Conservation (phyloP, 2,113 vertebrate species). For the Rhea americana region DNA sequence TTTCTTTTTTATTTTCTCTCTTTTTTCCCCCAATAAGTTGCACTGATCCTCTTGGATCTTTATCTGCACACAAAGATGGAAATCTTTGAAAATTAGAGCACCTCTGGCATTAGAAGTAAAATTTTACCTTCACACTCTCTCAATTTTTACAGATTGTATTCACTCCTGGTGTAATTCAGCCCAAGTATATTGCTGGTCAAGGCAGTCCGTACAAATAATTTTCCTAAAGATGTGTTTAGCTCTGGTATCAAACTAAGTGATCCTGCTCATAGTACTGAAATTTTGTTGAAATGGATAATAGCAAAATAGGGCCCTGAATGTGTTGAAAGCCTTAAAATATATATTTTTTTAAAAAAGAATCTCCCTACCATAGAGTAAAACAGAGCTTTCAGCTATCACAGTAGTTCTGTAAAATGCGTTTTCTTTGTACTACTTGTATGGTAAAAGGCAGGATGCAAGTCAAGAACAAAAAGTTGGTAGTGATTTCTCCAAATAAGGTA, state of each 20-base stretch:
- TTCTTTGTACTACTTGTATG: neutral
- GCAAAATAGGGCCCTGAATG: neutral
- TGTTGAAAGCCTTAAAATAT: neutral
- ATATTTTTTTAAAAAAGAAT: neutral
- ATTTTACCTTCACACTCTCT: neutral
- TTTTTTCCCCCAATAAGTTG: neutral
- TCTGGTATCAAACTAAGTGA: neutral
- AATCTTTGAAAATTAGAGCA: neutral
- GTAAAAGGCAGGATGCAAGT: neutral
- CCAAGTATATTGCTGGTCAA: neutral
- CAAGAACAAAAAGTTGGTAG: neutral
- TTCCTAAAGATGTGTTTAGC: neutral
- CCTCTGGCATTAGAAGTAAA: neutral
- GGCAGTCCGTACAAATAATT: neutral
- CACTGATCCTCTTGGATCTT: neutral
- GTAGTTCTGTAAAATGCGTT: neutral
- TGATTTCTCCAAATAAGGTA: neutral
- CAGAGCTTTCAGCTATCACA: neutral
- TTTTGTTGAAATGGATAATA: neutral
- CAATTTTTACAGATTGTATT: neutral
- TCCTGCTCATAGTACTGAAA: neutral
- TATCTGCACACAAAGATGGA: neutral
- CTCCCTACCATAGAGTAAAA: rapidly evolving
- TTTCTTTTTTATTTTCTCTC: neutral
- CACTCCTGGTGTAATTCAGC: neutral